Conservation (phyloP, 2,888 invertebrate genomes). For the Drepana falcataria region DNA sequence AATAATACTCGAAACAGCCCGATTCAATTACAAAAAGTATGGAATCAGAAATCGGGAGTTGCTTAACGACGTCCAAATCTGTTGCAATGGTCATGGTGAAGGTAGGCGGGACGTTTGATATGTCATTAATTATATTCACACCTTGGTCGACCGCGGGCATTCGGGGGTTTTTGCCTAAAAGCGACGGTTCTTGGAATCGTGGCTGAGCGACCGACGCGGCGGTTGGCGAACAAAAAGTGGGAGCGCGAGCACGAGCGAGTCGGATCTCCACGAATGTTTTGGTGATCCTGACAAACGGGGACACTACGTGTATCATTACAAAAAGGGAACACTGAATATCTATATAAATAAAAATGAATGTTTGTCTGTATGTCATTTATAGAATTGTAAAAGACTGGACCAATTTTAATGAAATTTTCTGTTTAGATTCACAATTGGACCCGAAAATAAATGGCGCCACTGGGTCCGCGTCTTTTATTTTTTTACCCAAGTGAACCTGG, state of each 20-base stretch:
- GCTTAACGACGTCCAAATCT: constrained; percentile 43
- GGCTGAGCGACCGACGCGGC: constrained; percentile 30
- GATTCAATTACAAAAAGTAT: constrained; percentile 19
- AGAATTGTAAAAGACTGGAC: no score
- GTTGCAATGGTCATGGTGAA: constrained; percentile 30
- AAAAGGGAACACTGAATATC: constrained; percentile 4
- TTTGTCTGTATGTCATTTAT: no score
- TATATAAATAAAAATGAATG: no score
- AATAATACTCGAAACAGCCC: constrained; percentile 27
- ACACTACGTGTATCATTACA: constrained; percentile 15
- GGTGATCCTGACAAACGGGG: constrained; percentile 41
- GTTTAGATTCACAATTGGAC: no score
- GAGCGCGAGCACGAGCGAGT: constrained; percentile 55
- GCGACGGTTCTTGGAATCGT: constrained; percentile 64
- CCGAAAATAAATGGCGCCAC: no score
- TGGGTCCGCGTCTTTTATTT: no score
- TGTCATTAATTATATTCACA: constrained; percentile 75
- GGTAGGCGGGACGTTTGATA: constrained; percentile 62
- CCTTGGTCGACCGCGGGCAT: constrained; percentile 52
- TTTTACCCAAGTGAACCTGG: no score
- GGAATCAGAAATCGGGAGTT: constrained; percentile 19
- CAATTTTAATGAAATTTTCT: no score
- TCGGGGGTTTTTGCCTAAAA: constrained; percentile 37
- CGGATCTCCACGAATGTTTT: constrained; percentile 39
- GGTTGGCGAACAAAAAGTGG: constrained; percentile 46